Percentiles rank a stretch among this genome's conserved stretches.
Conservation (phyloP, 2,888 invertebrate species). For the Phortica magna region DNA sequence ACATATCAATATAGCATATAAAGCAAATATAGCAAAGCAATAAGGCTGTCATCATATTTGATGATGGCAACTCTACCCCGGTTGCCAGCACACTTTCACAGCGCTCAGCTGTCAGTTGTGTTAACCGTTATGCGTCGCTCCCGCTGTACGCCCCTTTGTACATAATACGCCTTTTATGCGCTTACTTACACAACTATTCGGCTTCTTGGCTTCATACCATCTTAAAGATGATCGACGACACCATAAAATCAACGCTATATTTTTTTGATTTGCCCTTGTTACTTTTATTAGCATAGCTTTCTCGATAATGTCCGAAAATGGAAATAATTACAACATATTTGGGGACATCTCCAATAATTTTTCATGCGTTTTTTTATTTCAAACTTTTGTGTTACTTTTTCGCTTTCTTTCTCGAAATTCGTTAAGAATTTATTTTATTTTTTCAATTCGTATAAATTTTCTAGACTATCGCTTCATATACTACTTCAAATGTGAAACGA, state of each 20-base stretch:
- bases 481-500: neutral
- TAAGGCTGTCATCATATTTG: no score
- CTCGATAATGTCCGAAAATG: conserved; percentile 59
- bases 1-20: neutral
- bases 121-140: neutral
- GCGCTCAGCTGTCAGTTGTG: neutral
- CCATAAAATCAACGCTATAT: conserved; percentile 47
- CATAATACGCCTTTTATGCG: neutral
- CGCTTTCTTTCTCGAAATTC: neutral
- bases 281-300: conserved; percentile 57
- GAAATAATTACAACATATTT: conserved; percentile 78
- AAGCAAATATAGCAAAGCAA: conserved; percentile 3
- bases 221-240: conserved; percentile 63
- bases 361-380: conserved; percentile 68
- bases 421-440: neutral
- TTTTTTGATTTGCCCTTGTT: conserved; percentile 58
- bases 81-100: neutral
- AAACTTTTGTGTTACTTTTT: conserved; percentile 12
- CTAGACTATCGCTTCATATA: neutral
- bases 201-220: conserved; percentile 60
- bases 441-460: neutral
- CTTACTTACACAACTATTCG: conserved; percentile 16
- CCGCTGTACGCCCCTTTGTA: neutral
- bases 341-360: conserved; percentile 77
- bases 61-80: neutral